Conservation (phyloP, 2,113 vertebrate genomes). For the Brachyhypopomus gauderio region DNA sequence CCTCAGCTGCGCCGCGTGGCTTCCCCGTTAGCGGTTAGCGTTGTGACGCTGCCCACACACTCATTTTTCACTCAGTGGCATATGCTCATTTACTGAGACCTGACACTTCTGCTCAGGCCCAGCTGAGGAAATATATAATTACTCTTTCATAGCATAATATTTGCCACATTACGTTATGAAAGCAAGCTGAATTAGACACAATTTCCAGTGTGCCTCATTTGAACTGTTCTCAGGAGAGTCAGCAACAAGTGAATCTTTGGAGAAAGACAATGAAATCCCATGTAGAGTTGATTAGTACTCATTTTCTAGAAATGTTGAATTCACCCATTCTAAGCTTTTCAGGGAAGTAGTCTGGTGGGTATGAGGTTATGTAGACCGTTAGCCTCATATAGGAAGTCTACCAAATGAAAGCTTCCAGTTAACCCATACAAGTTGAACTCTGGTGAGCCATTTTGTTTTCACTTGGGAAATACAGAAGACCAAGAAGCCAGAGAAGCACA, state of each 20-base stretch:
- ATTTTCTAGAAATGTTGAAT: conserved; percentile 53
- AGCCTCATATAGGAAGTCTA: conserved; percentile 44
- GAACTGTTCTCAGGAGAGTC: conserved; percentile 64
- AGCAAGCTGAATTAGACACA: conserved; percentile 67
- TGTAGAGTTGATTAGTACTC: conserved; percentile 66
- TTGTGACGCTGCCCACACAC: conserved; percentile 61
- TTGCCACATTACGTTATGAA: conserved; percentile 78
- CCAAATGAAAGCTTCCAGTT: conserved; percentile 28
- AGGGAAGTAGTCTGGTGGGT: conserved; percentile 45
- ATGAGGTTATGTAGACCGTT: not conserved
- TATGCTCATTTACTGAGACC: conserved; percentile 76
- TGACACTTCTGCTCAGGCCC: conserved; percentile 68
- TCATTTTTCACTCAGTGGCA: conserved; percentile 69
- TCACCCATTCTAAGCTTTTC: conserved; percentile 48
- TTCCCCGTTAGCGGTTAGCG: conserved; percentile 63
- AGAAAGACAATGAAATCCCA: conserved; percentile 58
- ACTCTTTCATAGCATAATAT: conserved; percentile 74
- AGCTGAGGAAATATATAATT: conserved; percentile 83
- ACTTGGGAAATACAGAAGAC: conserved; percentile 6
- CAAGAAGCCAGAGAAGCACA: not conserved
- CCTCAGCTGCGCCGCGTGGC: conserved; percentile 53
- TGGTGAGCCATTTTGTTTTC: conserved; percentile 5
- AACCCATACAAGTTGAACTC: conserved; percentile 17
- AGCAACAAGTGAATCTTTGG: conserved; percentile 57
- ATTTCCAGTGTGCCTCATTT: conserved; percentile 69